phyloP scores from a whole-genome alignment of 2,113 vertebrate species.

The Mionectes macconnelli region DNA sequence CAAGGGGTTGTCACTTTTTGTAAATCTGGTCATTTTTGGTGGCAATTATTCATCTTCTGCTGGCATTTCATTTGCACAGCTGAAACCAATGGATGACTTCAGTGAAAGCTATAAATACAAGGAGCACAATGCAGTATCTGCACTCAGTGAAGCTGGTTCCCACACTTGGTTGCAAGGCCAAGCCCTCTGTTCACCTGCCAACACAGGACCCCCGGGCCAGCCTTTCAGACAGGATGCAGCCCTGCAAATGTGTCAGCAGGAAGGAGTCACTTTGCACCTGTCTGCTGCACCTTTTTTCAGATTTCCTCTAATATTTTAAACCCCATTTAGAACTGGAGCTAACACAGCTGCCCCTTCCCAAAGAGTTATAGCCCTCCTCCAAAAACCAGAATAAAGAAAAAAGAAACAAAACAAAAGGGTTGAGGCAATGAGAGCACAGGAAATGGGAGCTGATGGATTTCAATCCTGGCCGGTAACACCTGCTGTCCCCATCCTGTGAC shows the following conservation, averaged over 20 bases:
- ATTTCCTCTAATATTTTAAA: conserved; percentile 44
- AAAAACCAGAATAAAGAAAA: neutral
- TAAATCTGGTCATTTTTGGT: conserved; percentile 23
- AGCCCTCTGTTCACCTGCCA: conserved; percentile 40
- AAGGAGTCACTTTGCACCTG: conserved; percentile 20
- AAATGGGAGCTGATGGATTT: conserved; percentile 18
- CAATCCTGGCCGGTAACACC: neutral
- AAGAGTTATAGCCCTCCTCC: neutral
- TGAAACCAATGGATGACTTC: neutral
- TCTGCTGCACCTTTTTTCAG: neutral
- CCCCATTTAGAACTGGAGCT: neutral
- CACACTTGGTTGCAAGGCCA: neutral
- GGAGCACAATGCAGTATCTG: neutral
- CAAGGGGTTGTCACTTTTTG: neutral
- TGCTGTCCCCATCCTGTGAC: conserved; percentile 39
- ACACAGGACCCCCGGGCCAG: neutral
- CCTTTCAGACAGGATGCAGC: conserved; percentile 37
- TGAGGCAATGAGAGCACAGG: neutral
- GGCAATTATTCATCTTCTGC: neutral
- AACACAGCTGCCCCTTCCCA: neutral
- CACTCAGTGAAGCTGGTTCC: neutral
- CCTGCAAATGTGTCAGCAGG: neutral
- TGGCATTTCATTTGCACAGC: neutral
- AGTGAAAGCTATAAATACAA: neutral
- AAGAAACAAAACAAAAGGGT: neutral